Evolutionary conservation across 2,797 vertebrate species (phyloP), one percentile per base, ranked within the genome.

Genomic region (Smutsia gigantea): DNA sequence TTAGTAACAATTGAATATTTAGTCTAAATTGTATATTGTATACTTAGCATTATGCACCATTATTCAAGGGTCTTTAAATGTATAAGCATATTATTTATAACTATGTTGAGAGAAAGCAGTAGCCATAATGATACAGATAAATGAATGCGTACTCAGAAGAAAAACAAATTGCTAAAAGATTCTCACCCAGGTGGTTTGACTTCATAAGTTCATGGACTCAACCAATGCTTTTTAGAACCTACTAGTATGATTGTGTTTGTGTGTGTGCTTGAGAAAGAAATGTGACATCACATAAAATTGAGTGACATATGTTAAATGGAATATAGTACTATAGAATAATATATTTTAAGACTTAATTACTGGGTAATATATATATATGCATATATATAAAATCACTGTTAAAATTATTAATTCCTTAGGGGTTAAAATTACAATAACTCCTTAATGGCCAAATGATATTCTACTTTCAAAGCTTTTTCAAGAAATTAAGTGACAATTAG

Each of bases 31-130:
- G 46, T 46, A 46, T 46, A 46, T 46, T 46, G 46, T 46, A 46
- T 46, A 46, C 46, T 46, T 46, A 46, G 46, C n/a, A 69, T 63
- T 84, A 61, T 39, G 4, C 6, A 46, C 5, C 29, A 61, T 5
- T 34, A 23, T 55, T 61, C 69, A 7, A 96, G 14, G 1, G 7
- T 39, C 17, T 69, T 87, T 69, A 53, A 85, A 97, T 95, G 94
- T 96, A 96, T 87, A 96, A 95, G 78, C 89, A 92, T 90, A 79
- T 86, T 95, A 79, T 75, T 42, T 92, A 7, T 42, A 83, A 75
- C 18, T 68, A 29, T 83, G 46, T 46, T 46, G 5, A 91, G 13
- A 83, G 34, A 79, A 95, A 71, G 78, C n/a, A 68, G 72, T 74
- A 64, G 75, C 12, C 39, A 75, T 42, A 2, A 95, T 66, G 6